phyloP scores from a whole-genome alignment of 2,797 vertebrate species.

The Coracias cyanogaster region DNA sequence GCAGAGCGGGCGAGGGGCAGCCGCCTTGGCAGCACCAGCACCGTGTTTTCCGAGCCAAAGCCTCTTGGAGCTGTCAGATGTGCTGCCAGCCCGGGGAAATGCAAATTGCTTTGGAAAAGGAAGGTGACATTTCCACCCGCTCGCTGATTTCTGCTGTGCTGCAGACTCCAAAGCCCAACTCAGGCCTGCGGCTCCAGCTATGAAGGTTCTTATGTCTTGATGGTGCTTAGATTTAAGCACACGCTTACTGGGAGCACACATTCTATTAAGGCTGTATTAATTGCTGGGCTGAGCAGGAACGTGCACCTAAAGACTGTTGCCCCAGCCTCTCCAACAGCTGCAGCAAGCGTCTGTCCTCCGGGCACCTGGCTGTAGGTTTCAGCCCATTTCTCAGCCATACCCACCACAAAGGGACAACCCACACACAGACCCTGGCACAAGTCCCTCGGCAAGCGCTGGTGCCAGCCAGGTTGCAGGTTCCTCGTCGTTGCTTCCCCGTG shows the following conservation, averaged over 20 bases:
- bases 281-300: neutral
- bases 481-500: neutral
- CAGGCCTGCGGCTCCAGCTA: neutral
- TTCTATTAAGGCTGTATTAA: neutral
- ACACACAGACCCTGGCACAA: neutral
- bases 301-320: rapidly evolving
- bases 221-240: neutral
- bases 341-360: neutral
- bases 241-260: rapidly evolving
- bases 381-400: neutral
- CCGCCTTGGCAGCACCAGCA: neutral
- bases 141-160: neutral
- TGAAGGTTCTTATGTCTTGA: neutral
- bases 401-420: neutral
- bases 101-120: neutral
- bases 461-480: neutral
- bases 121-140: constrained; percentile 8
- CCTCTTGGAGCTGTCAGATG: neutral
- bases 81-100: neutral
- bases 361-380: neutral
- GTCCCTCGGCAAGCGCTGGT: neutral
- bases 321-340: neutral
- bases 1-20: neutral
- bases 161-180: neutral
- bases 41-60: rapidly evolving